Evolutionary conservation across 2,888 invertebrate genomes (phyloP).

Genomic region (Salpingus planirostris): DNA sequence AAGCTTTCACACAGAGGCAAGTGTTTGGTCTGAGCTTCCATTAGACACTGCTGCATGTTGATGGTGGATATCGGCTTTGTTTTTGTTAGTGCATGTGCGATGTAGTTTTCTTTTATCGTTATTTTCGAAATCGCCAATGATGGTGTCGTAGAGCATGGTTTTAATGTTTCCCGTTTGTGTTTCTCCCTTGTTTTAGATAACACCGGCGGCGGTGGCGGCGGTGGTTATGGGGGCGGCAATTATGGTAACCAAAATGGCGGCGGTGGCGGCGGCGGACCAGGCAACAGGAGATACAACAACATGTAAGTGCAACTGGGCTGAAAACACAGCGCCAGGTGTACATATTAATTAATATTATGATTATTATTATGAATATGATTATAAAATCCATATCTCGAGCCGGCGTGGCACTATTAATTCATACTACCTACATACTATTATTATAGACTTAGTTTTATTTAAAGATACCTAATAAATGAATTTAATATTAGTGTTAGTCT

Average conservation of each 20-base stretch:
- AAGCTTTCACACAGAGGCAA: background rate
- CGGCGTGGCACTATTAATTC: background rate
- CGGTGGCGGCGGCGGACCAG: constrained; percentile 39
- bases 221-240: constrained; percentile 38
- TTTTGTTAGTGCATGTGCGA: constrained; percentile 5
- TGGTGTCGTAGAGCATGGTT: background rate
- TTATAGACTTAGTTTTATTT: background rate
- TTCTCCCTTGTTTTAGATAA: constrained; percentile 26
- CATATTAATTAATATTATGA: too few relatives aligned
- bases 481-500: background rate
- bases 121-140: background rate
- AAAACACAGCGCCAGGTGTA: constrained; percentile 23
- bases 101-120: constrained; percentile 2
- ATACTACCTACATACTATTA: background rate
- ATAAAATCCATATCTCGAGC: constrained; percentile 13
- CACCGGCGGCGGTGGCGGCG: constrained; percentile 35
- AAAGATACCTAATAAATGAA: background rate
- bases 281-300: constrained; percentile 36
- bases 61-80: constrained; percentile 1
- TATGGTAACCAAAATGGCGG: constrained; percentile 42
- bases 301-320: constrained; percentile 32
- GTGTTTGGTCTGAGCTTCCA: background rate
- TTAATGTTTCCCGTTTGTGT: background rate
- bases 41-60: constrained; percentile 7
- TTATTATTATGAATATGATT: too few relatives aligned